These are phyloP conservation scores for Sinopyrophorus schimmeli DNA, from an alignment of 2,888 invertebrate species.

Conservation along the genomic window DNA sequence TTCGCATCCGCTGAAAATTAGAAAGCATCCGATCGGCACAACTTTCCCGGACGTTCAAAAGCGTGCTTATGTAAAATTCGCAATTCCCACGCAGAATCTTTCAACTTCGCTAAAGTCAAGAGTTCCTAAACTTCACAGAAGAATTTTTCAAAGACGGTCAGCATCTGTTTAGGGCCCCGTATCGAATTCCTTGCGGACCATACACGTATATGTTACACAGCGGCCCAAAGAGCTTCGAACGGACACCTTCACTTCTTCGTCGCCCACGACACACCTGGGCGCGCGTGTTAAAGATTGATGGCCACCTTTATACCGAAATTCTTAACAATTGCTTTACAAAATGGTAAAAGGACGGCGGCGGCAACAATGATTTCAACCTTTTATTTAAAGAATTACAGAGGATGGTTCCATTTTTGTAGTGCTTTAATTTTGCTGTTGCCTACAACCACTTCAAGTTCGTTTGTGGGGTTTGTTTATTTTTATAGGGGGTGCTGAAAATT, in stretches of 20 bases:
- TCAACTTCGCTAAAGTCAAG: constrained; percentile 13
- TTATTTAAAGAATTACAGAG: neutral
- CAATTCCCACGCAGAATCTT: constrained; percentile 8
- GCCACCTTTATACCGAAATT: constrained; percentile 12
- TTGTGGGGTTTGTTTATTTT: too few relatives aligned
- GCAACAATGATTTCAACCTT: neutral
- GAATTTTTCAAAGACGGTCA: constrained; percentile 7
- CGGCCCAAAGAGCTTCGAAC: constrained; percentile 11
- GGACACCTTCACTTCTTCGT: too few relatives aligned
- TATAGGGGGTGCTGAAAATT: too few relatives aligned
- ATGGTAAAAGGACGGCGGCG: constrained; percentile 28
- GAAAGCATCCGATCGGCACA: neutral
- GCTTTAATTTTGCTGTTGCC: too few relatives aligned
- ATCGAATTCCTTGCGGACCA: constrained; percentile 27
- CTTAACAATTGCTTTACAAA: constrained; percentile 27
- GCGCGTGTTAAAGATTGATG: constrained; percentile 22
- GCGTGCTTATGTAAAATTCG: constrained; percentile 13
- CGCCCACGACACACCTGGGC: neutral
- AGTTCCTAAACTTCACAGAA: constrained; percentile 2
- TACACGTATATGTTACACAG: constrained; percentile 16
- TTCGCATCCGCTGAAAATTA: constrained; percentile 4
- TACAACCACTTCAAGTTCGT: too few relatives aligned
- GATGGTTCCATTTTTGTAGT: too few relatives aligned
- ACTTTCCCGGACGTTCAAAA: constrained; percentile 12
- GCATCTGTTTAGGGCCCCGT: constrained; percentile 20